These are phyloP conservation scores for Ceratosolen fusciceps DNA, from an alignment of 1,140 invertebrate species.

Conservation along the genomic window DNA sequence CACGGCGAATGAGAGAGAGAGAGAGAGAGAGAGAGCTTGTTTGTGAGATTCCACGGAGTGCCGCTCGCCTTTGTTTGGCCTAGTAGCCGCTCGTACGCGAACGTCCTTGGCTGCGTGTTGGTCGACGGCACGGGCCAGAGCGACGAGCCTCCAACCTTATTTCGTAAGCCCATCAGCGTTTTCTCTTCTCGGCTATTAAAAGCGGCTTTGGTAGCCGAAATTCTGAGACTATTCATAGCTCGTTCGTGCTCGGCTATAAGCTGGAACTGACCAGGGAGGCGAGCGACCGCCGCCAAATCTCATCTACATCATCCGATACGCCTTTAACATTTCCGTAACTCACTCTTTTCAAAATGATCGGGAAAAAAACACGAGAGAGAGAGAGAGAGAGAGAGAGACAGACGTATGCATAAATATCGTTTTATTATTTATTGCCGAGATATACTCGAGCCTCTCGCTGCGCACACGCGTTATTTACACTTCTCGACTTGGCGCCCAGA, in stretches of 20 bases:
- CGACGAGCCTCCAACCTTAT: slow-evolving; percentile 38
- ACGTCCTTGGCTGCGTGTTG: not conserved
- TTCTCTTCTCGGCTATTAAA: not conserved
- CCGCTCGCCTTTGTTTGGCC: not conserved
- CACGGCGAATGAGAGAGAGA: not conserved
- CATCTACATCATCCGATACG: too few relatives aligned
- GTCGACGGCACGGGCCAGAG: not conserved
- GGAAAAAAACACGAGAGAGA: too few relatives aligned
- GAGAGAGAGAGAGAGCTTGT: not conserved
- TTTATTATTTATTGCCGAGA: too few relatives aligned
- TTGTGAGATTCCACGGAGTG: too few relatives aligned
- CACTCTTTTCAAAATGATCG: not conserved
- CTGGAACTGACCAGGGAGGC: not conserved
- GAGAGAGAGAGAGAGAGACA: too few relatives aligned
- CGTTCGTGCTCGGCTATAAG: not conserved
- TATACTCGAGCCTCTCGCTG: too few relatives aligned
- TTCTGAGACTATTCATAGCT: not conserved
- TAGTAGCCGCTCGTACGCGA: not conserved
- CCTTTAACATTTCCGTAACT: too few relatives aligned
- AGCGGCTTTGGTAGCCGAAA: not conserved
- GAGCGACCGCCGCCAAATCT: too few relatives aligned
- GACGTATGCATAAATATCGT: too few relatives aligned
- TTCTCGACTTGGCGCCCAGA: too few relatives aligned
- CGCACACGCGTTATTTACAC: too few relatives aligned
- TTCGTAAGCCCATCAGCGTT: not conserved